A percentile compares a stretch with the other conserved stretches of the same genome.
Conservation (phyloP, 2,888 invertebrate species). For the Himalopsyche kuldschensis region DNA sequence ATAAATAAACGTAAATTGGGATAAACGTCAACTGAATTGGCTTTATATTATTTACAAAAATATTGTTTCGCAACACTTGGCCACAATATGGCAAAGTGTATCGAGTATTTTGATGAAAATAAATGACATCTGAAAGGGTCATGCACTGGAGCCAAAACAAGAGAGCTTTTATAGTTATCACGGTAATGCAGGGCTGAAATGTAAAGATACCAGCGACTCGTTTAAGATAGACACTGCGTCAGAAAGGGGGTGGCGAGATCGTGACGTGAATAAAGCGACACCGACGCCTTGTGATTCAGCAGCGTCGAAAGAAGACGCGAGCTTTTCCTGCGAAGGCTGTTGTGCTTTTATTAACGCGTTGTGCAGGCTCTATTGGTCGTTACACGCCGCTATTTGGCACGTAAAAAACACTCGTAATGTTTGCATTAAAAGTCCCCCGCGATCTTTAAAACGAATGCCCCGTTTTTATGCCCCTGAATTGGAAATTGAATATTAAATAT, state of each 20-base stretch:
- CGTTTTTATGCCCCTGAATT: background rate
- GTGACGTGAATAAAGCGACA: background rate
- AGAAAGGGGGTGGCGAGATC: background rate
- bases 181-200: background rate
- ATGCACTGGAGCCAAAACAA: background rate
- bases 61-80: too few relatives aligned
- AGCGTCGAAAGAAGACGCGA: background rate
- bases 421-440: background rate
- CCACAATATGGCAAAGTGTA: background rate
- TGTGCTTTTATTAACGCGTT: conserved; percentile 5
- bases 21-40: too few relatives aligned
- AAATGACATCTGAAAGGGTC: background rate
- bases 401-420: background rate
- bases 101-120: background rate
- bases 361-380: background rate
- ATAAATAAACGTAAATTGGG: too few relatives aligned
- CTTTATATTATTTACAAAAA: too few relatives aligned
- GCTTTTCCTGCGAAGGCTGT: background rate
- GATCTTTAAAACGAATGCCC: background rate
- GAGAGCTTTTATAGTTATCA: background rate
- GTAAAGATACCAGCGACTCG: background rate
- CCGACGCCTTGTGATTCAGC: background rate
- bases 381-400: background rate
- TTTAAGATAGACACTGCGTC: background rate
- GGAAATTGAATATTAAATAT: background rate